Conservation (phyloP, 2,113 vertebrate species). For the Ramphastos sulfuratus region DNA sequence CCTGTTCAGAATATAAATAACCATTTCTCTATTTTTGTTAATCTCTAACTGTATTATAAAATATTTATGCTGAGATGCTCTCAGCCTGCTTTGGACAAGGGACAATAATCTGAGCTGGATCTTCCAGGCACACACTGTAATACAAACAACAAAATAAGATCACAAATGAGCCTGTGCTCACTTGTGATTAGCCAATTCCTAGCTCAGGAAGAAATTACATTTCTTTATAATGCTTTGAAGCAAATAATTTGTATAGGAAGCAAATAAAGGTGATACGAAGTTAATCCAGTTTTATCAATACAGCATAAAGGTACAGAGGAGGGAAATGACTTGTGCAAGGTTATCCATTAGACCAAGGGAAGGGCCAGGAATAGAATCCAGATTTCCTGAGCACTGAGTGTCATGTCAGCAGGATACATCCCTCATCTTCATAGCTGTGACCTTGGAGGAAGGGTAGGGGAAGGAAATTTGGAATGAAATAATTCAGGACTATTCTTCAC, state of each 20-base stretch:
- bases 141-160: not conserved
- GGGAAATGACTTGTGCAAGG: not conserved
- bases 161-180: not conserved
- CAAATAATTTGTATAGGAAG: not conserved
- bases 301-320: not conserved
- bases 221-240: not conserved
- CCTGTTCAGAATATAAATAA: not conserved
- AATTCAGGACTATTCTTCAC: not conserved
- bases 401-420: conserved; percentile 18
- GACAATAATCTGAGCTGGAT: not conserved
- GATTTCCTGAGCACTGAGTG: conserved; percentile 38
- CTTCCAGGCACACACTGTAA: not conserved
- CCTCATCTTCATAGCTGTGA: not conserved
- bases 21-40: not conserved
- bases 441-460: conserved; percentile 17
- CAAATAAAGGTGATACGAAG: not conserved
- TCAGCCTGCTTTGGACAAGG: not conserved
- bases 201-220: not conserved
- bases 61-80: not conserved
- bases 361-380: conserved; percentile 32
- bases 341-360: conserved; percentile 1
- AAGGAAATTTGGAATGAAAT: not conserved
- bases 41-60: not conserved
- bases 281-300: not conserved
- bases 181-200: not conserved